Base-by-base conservation (phyloP, 2,888 invertebrate species). In the Cephus runcator region DNA sequence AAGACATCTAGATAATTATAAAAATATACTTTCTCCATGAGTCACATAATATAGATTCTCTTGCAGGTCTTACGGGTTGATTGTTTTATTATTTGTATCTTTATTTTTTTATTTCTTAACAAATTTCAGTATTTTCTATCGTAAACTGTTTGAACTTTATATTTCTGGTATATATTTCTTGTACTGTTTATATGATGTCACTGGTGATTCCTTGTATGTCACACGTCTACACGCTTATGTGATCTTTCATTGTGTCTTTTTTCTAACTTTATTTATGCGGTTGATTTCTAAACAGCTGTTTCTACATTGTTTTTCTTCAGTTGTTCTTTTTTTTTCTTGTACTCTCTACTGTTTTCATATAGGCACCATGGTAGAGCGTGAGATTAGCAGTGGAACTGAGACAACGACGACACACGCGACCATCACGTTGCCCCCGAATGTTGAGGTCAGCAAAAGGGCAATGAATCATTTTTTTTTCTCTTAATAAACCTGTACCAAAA, bases 331-430 rank as follows among this genome's bases (percentile, higher is more conserved):
- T 73, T 76, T 78, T 80, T 75, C 71, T 77, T 71, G 76, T 82
- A 75, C 76, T 75, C 75, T 35, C 30, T 74, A 33, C 35, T 84
- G 79, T 87, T 86, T 23, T 56, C 40, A 83, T 83, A 85, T 87
- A 91, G 91, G 91, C 88, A 91, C 90, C 80, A 90, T 88, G 75
- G 88, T 91, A 89, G 91, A 91, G 84, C 88, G 90, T 88, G 91
- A 91, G 85, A 90, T 90, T 84, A 81, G 86, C 84, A 91, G 90
- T 84, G 91, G 91, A 83, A 90, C 89, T 40, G 91, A 91, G 88
- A 91, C 90, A 83, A 91, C 91, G 81, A 90, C 90, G 79, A 91
- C 91, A 85, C 91, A 90, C 80, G 91, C 91, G 83, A 91, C 90
- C 83, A 91, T 91, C 86, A 91, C 91, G 83, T 87, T 91, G 84